Percentiles rank a stretch among this genome's conserved stretches.
Conservation (phyloP, 2,113 vertebrate species). For the Crotalus tigris region DNA sequence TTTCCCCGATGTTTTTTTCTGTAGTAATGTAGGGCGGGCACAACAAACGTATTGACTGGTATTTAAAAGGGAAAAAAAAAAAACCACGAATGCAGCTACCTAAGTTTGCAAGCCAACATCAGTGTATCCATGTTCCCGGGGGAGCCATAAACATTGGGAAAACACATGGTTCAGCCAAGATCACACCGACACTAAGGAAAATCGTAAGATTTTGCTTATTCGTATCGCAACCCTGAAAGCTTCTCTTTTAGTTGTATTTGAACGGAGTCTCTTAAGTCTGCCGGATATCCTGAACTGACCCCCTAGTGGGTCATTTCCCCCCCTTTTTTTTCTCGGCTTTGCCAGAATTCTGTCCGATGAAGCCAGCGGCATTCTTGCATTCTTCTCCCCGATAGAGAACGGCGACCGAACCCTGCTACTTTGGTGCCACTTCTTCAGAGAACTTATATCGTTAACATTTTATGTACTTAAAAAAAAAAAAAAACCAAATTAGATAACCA, state of each 20-base stretch:
- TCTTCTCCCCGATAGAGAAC: constrained; percentile 42
- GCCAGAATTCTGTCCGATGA: constrained; percentile 32
- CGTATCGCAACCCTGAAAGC: constrained; percentile 46
- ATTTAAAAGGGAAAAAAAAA: constrained; percentile 32
- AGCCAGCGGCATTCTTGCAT: constrained; percentile 2
- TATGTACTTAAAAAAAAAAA: constrained; percentile 67
- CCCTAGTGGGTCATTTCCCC: neutral
- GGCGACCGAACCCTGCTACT: constrained; percentile 52
- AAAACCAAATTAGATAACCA: constrained; percentile 54
- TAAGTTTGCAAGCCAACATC: neutral
- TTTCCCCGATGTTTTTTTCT: constrained; percentile 53
- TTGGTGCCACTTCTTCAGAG: constrained; percentile 68
- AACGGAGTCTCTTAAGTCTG: neutral
- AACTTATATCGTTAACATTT: constrained; percentile 69
- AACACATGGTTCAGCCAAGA: neutral
- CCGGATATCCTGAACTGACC: no score
- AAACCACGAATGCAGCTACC: neutral
- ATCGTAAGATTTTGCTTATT: constrained; percentile 23
- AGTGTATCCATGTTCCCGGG: constrained; percentile 28
- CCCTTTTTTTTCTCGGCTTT: neutral
- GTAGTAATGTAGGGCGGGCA: constrained; percentile 25
- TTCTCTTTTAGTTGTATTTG: constrained; percentile 13
- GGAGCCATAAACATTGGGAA: constrained; percentile 39
- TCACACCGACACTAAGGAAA: constrained; percentile 11
- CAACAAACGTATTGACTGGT: constrained; percentile 35